phyloP scores from a whole-genome alignment of 2,113 vertebrate species.

The Bostrychus sinensis region DNA sequence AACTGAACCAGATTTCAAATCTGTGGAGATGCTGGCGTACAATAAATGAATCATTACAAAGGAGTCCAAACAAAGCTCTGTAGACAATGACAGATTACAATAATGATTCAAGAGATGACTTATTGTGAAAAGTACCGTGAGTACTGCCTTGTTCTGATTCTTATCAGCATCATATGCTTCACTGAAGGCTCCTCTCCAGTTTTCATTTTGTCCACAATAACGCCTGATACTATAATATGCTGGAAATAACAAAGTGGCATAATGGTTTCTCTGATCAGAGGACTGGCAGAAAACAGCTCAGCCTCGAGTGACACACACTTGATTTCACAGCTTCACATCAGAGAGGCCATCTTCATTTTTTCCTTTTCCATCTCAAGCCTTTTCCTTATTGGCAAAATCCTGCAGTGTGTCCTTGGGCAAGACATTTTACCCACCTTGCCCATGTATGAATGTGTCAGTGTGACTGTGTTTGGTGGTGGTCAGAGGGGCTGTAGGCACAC shows the following conservation, averaged over 20 bases:
- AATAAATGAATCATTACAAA: background rate
- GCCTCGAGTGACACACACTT: background rate
- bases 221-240: conserved; percentile 1
- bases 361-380: background rate
- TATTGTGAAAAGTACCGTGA: conserved; percentile 15
- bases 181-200: conserved; percentile 17
- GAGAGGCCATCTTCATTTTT: background rate
- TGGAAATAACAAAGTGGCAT: conserved; percentile 1
- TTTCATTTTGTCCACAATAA: conserved; percentile 9
- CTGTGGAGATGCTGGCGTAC: background rate
- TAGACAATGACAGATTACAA: background rate
- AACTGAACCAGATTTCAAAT: conserved; percentile 21
- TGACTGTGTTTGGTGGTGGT: too few species aligned
- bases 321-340: conserved; percentile 2
- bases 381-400: background rate
- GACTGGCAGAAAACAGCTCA: conserved; percentile 12
- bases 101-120: conserved; percentile 11
- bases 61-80: background rate
- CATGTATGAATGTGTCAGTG: too few species aligned
- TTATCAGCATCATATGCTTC: conserved; percentile 23
- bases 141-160: conserved; percentile 1
- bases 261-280: background rate
- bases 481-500: too few species aligned
- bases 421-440: too few species aligned
- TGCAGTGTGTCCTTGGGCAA: background rate